These are phyloP conservation scores for Brevipalpus yothersi DNA, from an alignment of 1,140 invertebrate genomes.

Conservation along the genomic window DNA sequence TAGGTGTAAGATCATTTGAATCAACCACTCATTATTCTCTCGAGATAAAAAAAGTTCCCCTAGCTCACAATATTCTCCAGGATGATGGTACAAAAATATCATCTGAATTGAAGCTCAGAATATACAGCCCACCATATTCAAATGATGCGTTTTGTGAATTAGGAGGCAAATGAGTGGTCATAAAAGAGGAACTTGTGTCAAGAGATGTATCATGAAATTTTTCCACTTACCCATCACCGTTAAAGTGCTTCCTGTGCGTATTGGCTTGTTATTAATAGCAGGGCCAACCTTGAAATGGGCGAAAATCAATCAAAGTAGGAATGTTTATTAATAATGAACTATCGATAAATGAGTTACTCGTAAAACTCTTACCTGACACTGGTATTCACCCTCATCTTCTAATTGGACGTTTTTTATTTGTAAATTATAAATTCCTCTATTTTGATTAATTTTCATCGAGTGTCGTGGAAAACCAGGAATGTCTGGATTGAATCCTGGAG, in stretches of 20 bases:
- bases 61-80: too few relatives aligned
- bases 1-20: too few relatives aligned
- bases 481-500: slow-evolving; percentile 38
- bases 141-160: too few relatives aligned
- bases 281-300: slow-evolving; percentile 27
- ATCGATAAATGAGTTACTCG: neutral
- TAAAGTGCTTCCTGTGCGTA: slow-evolving; percentile 52
- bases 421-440: slow-evolving; percentile 55
- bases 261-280: slow-evolving; percentile 41
- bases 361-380: neutral
- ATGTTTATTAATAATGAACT: neutral
- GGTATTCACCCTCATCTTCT: slow-evolving; percentile 67
- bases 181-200: too few relatives aligned
- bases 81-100: too few relatives aligned
- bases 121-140: too few relatives aligned
- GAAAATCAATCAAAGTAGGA: neutral
- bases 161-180: too few relatives aligned
- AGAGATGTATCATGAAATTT: neutral
- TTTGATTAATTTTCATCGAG: slow-evolving; percentile 50
- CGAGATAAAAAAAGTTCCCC: too few relatives aligned
- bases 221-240: slow-evolving; percentile 44
- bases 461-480: slow-evolving; percentile 66
- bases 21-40: too few relatives aligned
- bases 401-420: slow-evolving; percentile 54
- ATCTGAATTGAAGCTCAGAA: too few relatives aligned